Evolutionary conservation across 2,797 vertebrate species (phyloP).

Genomic region (Lycodopsis pacificus): DNA sequence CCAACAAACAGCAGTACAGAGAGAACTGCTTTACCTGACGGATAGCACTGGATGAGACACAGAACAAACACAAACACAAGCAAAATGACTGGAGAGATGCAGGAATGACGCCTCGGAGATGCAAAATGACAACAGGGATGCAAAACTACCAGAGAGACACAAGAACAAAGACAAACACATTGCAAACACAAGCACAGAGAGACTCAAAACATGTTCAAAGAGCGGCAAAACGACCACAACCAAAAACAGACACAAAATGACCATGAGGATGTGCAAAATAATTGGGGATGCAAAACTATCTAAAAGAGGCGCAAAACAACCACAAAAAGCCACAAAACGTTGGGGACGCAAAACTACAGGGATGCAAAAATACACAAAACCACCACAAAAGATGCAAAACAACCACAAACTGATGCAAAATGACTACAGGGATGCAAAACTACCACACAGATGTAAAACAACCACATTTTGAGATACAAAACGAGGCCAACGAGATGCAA

Average conservation of each 20-base stretch:
- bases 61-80: not conserved
- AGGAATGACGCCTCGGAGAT: no score
- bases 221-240: not conserved
- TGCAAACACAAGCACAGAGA: not conserved
- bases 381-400: not conserved
- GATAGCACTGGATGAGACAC: not conserved
- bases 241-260: no score
- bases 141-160: not conserved
- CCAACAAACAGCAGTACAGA: not conserved
- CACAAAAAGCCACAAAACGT: not conserved
- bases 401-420: not conserved
- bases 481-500: not conserved
- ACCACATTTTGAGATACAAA: not conserved
- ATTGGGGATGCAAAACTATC: no score
- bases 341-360: not conserved
- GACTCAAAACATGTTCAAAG: not conserved
- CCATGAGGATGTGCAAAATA: no score
- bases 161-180: not conserved
- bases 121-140: not conserved
- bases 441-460: not conserved
- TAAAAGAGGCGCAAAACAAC: no score
- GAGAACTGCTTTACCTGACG: not conserved
- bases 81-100: no score
- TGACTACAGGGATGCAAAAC: not conserved
- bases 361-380: not conserved